phyloP scores from a whole-genome alignment of 2,113 vertebrate species.

The Arizona elegans region DNA sequence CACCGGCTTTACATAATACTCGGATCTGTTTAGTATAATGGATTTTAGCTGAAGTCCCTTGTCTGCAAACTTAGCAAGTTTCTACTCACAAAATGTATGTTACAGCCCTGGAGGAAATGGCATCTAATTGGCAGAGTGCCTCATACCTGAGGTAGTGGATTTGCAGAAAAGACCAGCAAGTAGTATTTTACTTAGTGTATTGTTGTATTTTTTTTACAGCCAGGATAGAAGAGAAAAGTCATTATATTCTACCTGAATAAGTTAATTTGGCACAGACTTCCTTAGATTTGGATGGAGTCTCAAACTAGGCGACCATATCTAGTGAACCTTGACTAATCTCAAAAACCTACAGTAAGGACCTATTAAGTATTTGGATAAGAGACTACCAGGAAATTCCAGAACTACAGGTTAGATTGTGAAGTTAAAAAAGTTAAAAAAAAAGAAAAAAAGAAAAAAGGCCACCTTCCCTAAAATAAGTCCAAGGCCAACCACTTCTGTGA shows the following conservation, averaged over 20 bases:
- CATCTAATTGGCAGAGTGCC: background rate
- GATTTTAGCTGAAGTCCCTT: background rate
- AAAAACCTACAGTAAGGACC: background rate
- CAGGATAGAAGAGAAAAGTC: background rate
- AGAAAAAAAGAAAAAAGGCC: background rate
- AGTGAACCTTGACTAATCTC: background rate
- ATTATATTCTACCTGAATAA: background rate
- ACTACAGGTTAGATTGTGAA: background rate
- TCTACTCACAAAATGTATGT: background rate
- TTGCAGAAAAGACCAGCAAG: background rate
- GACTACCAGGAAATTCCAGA: background rate
- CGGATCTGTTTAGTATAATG: background rate
- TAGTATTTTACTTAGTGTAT: background rate
- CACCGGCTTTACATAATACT: background rate
- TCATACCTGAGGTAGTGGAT: background rate
- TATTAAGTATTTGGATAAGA: background rate
- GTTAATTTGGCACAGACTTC: background rate
- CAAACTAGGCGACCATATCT: background rate
- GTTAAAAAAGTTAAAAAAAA: background rate
- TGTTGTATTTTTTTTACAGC: background rate
- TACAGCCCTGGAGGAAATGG: background rate
- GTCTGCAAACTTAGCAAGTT: background rate
- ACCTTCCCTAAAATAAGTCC: background rate
- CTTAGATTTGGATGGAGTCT: background rate
- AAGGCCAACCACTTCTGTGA: background rate